Evolutionary conservation across 2,888 invertebrate species (phyloP), one percentile per base, ranked within the genome.

Genomic region (Chrysotoxum bicinctum): DNA sequence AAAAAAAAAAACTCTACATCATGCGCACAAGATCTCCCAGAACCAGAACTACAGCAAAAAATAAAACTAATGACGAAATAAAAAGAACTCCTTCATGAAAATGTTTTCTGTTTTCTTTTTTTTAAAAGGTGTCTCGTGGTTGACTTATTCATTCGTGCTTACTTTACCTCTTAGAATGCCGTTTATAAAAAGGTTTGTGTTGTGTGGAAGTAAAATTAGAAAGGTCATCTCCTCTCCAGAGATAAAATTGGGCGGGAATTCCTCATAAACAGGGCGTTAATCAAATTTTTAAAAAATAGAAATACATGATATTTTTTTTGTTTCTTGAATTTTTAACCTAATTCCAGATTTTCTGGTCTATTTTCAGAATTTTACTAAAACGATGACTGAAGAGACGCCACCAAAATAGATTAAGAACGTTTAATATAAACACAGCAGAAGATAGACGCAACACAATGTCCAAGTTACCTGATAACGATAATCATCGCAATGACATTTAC

Each of bases 401-500:
- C 64, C 45, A 68, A 68, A 69, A 37, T 56, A 14, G 26, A 60
- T 50, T 60, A 12, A 45, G 16, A 37, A 19, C 9, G 35, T 58
- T 23, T 8, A 45, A 19, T 1, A 10, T 19, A 50, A 5, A 52
- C 26, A 62, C 26, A 19, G 40, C n/a, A 77, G 30, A 8, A 48
- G 2, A 37, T 10, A 50, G 19, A 62, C 19, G 16, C 56, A 21
- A 40, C 68, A 70, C 64, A 87, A 92, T 92, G 91, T 92, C 91
- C 87, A 91, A 91, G 88, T 90, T 91, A 89, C 89, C 92, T 85
- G 91, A 92, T 88, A 92, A 91, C 88, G 91, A 92, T 89, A 91
- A 91, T 89, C 89, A 91, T 87, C 91, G 91, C 87, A 92, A 92
- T 89, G 92, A 92, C 88, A 92, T 92, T 87, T 92, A 92, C 87